phyloP scores from a whole-genome alignment of 2,113 vertebrate genomes.

The Calidris pygmaea region DNA sequence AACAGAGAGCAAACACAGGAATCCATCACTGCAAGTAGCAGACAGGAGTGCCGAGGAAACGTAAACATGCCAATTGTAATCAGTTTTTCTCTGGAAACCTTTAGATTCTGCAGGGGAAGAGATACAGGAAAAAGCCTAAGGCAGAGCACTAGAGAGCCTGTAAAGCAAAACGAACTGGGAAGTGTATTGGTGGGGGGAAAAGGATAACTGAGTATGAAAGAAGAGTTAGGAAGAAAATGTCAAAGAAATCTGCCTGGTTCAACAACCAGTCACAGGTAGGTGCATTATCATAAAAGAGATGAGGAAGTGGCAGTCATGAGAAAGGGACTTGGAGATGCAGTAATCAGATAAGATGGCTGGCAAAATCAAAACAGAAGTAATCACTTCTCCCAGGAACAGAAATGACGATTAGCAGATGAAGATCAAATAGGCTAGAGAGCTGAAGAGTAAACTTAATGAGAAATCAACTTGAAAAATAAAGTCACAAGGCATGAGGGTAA shows the following conservation, averaged over 20 bases:
- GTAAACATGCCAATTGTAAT: not conserved
- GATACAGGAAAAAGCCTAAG: not conserved
- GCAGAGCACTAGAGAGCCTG: not conserved
- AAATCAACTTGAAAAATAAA: slow-evolving; percentile 6
- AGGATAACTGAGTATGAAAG: not conserved
- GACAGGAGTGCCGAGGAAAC: not conserved
- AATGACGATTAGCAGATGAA: not conserved
- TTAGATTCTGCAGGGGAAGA: not conserved
- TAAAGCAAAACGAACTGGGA: not conserved
- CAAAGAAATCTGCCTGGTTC: not conserved
- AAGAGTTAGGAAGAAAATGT: not conserved
- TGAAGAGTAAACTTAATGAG: not conserved
- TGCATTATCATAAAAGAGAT: not conserved
- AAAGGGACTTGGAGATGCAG: not conserved
- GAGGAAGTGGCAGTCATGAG: not conserved
- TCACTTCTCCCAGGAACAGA: not conserved
- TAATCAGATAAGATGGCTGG: not conserved
- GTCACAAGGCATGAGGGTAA: not conserved
- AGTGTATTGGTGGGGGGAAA: fast-evolving
- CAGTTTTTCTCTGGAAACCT: not conserved
- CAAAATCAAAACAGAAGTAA: slow-evolving; percentile 3
- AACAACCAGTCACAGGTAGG: not conserved
- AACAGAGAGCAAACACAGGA: not conserved
- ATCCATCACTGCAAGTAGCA: not conserved
- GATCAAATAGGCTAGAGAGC: not conserved